These are phyloP conservation scores for Hozukius guyotensis DNA, from an alignment of 2,797 vertebrate species.

Conservation along the genomic window DNA sequence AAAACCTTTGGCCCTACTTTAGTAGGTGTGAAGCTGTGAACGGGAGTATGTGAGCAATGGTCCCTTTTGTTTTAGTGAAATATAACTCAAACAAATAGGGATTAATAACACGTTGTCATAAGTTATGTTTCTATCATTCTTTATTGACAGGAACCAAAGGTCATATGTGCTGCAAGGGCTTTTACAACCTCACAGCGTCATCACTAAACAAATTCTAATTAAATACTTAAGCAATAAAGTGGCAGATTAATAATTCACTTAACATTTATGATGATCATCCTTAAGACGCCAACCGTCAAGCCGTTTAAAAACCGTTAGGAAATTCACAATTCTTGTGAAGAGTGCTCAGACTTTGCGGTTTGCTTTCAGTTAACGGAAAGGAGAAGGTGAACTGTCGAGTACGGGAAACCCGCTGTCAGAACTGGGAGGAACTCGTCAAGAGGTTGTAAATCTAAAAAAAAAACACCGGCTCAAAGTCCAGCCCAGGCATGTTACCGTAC, in stretches of 20 bases:
- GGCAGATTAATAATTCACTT: constrained; percentile 1
- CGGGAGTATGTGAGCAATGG: too few species aligned
- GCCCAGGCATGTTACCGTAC: constrained; percentile 6
- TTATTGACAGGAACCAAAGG: constrained; percentile 5
- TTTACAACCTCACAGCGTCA: not conserved
- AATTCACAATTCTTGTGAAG: not conserved
- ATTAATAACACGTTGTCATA: not conserved
- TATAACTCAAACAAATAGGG: not conserved
- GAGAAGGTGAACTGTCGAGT: not conserved
- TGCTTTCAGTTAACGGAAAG: not conserved
- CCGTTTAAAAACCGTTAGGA: not conserved
- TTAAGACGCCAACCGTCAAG: too few species aligned
- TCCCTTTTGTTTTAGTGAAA: not conserved
- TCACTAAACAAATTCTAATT: not conserved
- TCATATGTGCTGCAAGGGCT: not conserved
- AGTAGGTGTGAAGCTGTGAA: too few species aligned
- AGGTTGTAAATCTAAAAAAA: constrained; percentile 12
- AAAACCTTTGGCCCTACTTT: too few species aligned
- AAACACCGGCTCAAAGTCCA: constrained; percentile 17
- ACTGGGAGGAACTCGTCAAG: not conserved
- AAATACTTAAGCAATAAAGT: not conserved
- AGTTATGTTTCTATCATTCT: not conserved
- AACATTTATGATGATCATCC: not conserved
- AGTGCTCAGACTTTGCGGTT: not conserved
- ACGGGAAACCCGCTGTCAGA: not conserved